These are phyloP conservation scores for Acyrthosiphon pisum DNA, from an alignment of 1,140 invertebrate genomes.

Conservation along the genomic window DNA sequence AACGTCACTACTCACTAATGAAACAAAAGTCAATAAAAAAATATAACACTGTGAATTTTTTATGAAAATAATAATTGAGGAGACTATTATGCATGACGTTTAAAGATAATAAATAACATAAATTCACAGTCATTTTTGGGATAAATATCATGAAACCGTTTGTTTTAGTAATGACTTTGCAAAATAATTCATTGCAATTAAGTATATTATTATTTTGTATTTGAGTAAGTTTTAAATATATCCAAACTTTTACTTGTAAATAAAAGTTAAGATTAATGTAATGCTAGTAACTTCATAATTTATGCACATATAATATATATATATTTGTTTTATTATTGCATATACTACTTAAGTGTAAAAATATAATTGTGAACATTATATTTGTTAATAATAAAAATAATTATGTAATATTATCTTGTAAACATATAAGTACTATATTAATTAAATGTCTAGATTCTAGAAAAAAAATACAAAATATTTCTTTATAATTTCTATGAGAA, in stretches of 20 bases:
- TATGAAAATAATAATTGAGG: not conserved
- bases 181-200: constrained; percentile 12
- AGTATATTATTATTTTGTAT: not conserved
- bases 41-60: not conserved
- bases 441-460: not conserved
- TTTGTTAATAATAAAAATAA: not conserved
- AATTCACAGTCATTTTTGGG: not conserved
- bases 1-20: not conserved
- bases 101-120: constrained; percentile 12
- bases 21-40: not conserved
- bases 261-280: not conserved
- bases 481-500: not conserved
- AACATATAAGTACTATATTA: not conserved
- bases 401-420: not conserved
- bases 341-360: not conserved
- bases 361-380: not conserved
- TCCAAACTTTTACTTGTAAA: constrained; percentile 9
- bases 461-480: not conserved
- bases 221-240: constrained; percentile 22
- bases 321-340: not conserved
- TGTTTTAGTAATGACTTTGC: not conserved
- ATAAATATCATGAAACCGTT: not conserved
- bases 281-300: not conserved
- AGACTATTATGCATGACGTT: not conserved
- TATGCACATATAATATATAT: not conserved